Percentiles rank a stretch among this genome's conserved stretches.
Evolutionary conservation across 2,113 vertebrate species (phyloP).

Genomic region (Zapus hudsonius): DNA sequence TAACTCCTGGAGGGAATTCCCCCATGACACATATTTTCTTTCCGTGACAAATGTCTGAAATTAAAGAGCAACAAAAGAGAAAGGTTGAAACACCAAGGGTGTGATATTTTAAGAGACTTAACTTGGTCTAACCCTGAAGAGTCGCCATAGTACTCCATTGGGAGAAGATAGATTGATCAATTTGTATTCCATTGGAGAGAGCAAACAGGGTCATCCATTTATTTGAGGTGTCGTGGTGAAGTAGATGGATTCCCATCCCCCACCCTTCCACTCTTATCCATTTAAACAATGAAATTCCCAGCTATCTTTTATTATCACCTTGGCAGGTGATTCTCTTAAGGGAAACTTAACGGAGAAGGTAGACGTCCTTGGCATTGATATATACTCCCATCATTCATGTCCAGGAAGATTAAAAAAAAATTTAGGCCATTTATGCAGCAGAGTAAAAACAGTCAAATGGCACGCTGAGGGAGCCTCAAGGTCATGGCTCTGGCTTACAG

Average conservation of each 20-base stretch:
- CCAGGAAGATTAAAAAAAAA: conserved; percentile 20
- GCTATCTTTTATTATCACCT: conserved; percentile 61
- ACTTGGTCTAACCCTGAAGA: not conserved
- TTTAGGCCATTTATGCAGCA: not conserved
- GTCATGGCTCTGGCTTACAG: not conserved
- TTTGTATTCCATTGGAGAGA: conserved; percentile 60
- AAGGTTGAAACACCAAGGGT: conserved; percentile 70
- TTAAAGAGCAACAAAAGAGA: conserved; percentile 76
- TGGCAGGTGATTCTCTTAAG: conserved; percentile 45
- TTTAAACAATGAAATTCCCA: not conserved
- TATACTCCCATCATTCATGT: conserved; percentile 45
- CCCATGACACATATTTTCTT: conserved; percentile 72
- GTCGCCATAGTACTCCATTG: conserved; percentile 51
- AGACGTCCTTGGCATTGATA: not conserved
- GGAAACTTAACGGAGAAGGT: conserved; percentile 33
- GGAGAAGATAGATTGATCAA: conserved; percentile 65
- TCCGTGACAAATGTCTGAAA: conserved; percentile 77
- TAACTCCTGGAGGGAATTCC: conserved; percentile 61
- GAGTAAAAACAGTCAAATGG: not conserved
- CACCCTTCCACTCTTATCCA: not conserved
- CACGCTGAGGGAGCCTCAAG: not conserved
- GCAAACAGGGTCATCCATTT: conserved; percentile 52
- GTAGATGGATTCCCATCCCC: conserved; percentile 56
- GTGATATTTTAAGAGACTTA: conserved; percentile 77
- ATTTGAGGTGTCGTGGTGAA: conserved; percentile 61